phyloP scores from a whole-genome alignment of 2,888 invertebrate species.

The Melieria crassipennis region DNA sequence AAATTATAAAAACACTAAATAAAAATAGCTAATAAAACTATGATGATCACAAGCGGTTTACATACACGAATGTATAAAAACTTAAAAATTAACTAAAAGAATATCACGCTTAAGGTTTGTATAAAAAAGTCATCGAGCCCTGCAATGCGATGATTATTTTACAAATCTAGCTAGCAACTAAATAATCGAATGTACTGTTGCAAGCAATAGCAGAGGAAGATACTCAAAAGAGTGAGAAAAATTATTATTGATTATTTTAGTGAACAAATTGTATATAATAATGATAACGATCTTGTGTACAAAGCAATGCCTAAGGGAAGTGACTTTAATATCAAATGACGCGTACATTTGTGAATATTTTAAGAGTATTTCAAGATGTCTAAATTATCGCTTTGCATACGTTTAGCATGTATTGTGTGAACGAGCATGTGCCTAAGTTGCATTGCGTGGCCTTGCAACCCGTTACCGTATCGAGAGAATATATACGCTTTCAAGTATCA shows the following conservation, averaged over 20 bases:
- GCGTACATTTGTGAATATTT: background rate
- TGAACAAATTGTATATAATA: too few species aligned
- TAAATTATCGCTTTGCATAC: too few species aligned
- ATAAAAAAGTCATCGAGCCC: conserved; percentile 10
- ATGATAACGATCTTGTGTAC: too few species aligned
- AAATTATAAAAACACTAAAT: background rate
- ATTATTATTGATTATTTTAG: too few species aligned
- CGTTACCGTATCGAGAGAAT: too few species aligned
- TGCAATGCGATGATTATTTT: too few species aligned
- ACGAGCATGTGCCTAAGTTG: background rate
- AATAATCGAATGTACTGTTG: too few species aligned
- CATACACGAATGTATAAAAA: background rate
- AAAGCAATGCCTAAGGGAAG: background rate
- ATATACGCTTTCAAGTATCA: background rate
- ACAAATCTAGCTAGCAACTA: too few species aligned
- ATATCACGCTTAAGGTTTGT: conserved; percentile 20
- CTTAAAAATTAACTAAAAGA: conserved; percentile 15
- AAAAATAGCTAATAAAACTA: conserved; percentile 3
- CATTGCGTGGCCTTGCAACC: background rate
- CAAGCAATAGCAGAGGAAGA: too few species aligned
- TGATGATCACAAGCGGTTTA: conserved; percentile 1
- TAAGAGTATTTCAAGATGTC: too few species aligned
- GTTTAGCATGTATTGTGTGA: background rate
- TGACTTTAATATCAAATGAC: background rate
- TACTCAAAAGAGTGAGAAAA: too few species aligned